Evolutionary conservation across 2,797 vertebrate genomes (phyloP), one percentile per base, ranked within the genome.

Genomic region (Mastacembelus armatus): DNA sequence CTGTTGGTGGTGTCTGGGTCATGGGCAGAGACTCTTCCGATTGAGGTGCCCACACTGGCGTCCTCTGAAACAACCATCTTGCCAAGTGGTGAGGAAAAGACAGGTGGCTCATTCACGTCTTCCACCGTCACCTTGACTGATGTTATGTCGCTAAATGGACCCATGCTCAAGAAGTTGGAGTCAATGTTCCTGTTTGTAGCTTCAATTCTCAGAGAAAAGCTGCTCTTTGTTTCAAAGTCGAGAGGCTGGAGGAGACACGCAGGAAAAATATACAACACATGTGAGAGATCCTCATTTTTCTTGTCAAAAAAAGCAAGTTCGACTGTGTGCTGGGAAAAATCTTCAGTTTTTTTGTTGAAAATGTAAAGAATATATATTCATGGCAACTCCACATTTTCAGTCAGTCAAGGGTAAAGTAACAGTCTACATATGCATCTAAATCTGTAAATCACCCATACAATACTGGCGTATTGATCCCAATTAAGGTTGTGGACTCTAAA

Each of bases 141-240:
- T 0, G 95, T 94, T 0, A 92, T 95, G 77, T 98, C 96, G 11
- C 94, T 96, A 70, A 97, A 99, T 0, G 97, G 95, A n/a, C 96
- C 97, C 80, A 92, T 72, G 61, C 87, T 96, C 57, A 96, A 80
- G 78, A 98, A 98, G 56, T 94, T 94, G 81, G 95, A 92, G 90
- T 99, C 96, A 0, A 97, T 93, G 12, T 97, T 94, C 78, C 95
- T 93, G 85, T 99, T 99, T 7, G 96, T 96, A 50, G 94, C 97
- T 89, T 99, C 97, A 72, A 98, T 95, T 80, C 94, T 92, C 58
- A 98, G 81, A 0, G 94, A 94, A 43, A 96, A 98, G 84, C 93
- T 96, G 64, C 92, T 94, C 80, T 96, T 98, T 24, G 94, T 94
- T 91, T 99, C 97, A 51, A 95, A 99, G 90, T 99, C 96, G 39